Percentiles rank a stretch among this genome's conserved stretches.
Conservation (phyloP, 2,113 vertebrate genomes). For the Tenrec ecaudatus region DNA sequence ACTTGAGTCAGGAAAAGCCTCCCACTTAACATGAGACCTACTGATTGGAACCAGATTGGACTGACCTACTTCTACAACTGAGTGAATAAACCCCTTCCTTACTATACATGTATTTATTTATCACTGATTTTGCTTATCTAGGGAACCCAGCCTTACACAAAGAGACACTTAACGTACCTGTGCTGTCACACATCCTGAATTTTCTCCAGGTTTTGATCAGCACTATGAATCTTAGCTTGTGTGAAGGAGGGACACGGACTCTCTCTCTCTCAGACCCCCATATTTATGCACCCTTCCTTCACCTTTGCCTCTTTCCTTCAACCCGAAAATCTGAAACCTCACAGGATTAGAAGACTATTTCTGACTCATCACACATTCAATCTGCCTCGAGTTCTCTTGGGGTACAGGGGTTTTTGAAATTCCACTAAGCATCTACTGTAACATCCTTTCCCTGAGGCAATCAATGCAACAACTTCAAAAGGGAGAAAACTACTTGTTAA, state of each 20-base stretch:
- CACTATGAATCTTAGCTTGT: not conserved
- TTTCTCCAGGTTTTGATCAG: not conserved
- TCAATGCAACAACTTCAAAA: not conserved
- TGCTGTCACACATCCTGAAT: not conserved
- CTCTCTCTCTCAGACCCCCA: not conserved
- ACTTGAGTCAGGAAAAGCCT: too few species aligned
- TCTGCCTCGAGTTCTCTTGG: not conserved
- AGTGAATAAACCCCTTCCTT: too few species aligned
- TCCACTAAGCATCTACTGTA: slow-evolving; percentile 15
- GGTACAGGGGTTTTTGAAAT: slow-evolving; percentile 3
- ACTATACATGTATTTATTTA: too few species aligned
- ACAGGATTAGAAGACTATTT: not conserved
- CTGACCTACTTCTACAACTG: too few species aligned
- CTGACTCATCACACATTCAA: not conserved
- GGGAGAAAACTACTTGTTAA: slow-evolving; percentile 35
- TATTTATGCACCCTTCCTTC: not conserved
- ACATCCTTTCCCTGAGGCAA: slow-evolving; percentile 44
- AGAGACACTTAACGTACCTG: not conserved
- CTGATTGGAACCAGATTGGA: too few species aligned
- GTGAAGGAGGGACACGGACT: rapidly evolving
- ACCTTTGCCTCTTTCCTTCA: not conserved
- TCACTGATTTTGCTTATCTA: too few species aligned
- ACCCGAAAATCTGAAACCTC: not conserved
- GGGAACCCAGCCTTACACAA: not conserved
- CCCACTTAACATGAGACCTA: too few species aligned